Conservation (phyloP, 2,888 invertebrate genomes). For the Campopleginae sp. region DNA sequence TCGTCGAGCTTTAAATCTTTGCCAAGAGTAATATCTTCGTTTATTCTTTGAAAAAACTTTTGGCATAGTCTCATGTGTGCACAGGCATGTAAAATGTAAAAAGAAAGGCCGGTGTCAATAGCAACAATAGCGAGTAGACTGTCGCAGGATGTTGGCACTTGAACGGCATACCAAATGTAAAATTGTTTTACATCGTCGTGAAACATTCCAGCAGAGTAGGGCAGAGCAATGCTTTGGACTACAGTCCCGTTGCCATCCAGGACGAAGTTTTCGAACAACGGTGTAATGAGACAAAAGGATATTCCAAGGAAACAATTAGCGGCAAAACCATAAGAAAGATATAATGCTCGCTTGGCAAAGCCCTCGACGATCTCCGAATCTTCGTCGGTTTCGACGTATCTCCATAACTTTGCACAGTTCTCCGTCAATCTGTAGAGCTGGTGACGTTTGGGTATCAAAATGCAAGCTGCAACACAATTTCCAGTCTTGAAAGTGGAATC, state of each 20-base stretch:
- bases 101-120: constrained; percentile 56
- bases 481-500: background rate
- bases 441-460: constrained; percentile 55
- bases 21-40: constrained; percentile 16
- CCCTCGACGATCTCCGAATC: constrained; percentile 41
- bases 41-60: constrained; percentile 23
- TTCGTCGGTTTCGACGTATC: constrained; percentile 53
- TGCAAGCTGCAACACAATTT: constrained; percentile 40
- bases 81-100: constrained; percentile 64
- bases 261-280: constrained; percentile 31
- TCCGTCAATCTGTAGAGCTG: constrained; percentile 55
- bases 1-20: constrained; percentile 5
- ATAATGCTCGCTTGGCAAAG: constrained; percentile 55
- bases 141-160: constrained; percentile 48
- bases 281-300: constrained; percentile 53
- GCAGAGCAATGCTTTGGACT: constrained; percentile 56
- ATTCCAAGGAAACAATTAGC: constrained; percentile 67
- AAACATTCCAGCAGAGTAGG: constrained; percentile 59
- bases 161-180: constrained; percentile 58
- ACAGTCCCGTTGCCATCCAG: constrained; percentile 58
- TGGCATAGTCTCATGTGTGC: constrained; percentile 54
- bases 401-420: constrained; percentile 69
- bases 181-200: constrained; percentile 50
- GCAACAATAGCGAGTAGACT: constrained; percentile 48
- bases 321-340: constrained; percentile 67